These are phyloP conservation scores for Periparus ater DNA, from an alignment of 2,797 vertebrate genomes.

Conservation along the genomic window DNA sequence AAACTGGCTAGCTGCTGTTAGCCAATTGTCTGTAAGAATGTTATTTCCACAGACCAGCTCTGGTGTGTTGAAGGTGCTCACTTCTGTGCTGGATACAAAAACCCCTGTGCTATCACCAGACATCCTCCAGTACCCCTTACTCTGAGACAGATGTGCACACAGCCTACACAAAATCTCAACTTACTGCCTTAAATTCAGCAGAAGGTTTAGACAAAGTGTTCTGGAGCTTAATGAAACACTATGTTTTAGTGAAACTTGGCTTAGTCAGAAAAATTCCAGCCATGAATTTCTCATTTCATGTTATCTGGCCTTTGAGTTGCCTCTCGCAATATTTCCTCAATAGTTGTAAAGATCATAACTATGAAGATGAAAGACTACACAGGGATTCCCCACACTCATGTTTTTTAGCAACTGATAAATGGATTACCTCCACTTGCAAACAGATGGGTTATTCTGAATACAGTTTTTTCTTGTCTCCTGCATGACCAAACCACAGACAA, in stretches of 20 bases:
- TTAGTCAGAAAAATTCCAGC: background rate
- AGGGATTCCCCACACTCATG: background rate
- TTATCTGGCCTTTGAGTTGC: background rate
- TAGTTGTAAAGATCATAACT: background rate
- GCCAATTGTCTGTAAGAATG: background rate
- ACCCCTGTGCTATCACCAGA: rapidly evolving
- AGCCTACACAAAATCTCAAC: background rate
- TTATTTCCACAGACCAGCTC: background rate
- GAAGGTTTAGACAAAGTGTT: background rate
- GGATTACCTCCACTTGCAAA: background rate
- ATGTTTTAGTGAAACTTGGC: background rate
- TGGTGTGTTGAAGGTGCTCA: background rate
- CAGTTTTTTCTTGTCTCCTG: background rate
- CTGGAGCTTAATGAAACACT: background rate
- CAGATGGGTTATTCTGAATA: background rate
- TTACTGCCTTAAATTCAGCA: background rate
- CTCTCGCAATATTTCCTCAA: background rate
- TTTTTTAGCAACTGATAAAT: rapidly evolving
- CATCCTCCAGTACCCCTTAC: background rate
- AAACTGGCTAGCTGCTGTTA: background rate
- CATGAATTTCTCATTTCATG: background rate
- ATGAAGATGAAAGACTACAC: background rate
- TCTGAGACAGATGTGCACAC: background rate
- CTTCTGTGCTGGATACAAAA: background rate
- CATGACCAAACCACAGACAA: background rate